These are phyloP conservation scores for Pseudomyrmex cubaensis DNA, from an alignment of 1,140 invertebrate species.

Conservation along the genomic window DNA sequence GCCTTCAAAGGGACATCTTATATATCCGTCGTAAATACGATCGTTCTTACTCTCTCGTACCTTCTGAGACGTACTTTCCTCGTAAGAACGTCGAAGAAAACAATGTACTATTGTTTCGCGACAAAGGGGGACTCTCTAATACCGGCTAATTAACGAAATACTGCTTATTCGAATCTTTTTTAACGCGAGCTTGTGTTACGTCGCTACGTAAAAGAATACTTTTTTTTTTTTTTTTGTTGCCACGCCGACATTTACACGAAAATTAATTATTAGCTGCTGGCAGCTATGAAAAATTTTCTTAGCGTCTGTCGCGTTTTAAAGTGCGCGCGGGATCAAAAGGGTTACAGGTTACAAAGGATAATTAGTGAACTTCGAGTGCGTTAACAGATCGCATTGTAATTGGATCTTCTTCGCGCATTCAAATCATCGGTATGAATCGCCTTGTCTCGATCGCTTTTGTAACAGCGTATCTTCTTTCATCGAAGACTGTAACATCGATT, in stretches of 20 bases:
- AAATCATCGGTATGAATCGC: constrained; percentile 6
- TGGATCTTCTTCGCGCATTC: constrained; percentile 26
- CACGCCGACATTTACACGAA: constrained; percentile 34
- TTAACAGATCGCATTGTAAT: constrained; percentile 57
- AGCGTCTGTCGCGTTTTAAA: constrained; percentile 25
- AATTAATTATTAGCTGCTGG: constrained; percentile 58
- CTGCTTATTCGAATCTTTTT: constrained; percentile 11
- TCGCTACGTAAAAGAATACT: constrained; percentile 38
- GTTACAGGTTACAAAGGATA: constrained; percentile 53
- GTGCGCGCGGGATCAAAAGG: constrained; percentile 35
- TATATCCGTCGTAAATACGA: constrained; percentile 13
- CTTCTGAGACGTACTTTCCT: constrained; percentile 4
- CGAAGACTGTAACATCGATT: background rate
- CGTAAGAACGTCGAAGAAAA: constrained; percentile 1
- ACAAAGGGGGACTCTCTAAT: constrained; percentile 30
- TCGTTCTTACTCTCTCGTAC: constrained; percentile 23
- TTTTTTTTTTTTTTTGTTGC: constrained; percentile 23
- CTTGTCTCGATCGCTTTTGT: background rate
- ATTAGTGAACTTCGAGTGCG: constrained; percentile 46
- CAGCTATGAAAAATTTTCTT: constrained; percentile 57
- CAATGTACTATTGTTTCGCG: constrained; percentile 24
- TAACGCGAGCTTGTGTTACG: constrained; percentile 29
- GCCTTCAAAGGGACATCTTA: constrained; percentile 24
- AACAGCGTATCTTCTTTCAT: constrained; percentile 1
- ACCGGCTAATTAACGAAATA: constrained; percentile 51